phyloP scores from a whole-genome alignment of 2,888 invertebrate genomes.

The Dasysyrphus albostriatus region DNA sequence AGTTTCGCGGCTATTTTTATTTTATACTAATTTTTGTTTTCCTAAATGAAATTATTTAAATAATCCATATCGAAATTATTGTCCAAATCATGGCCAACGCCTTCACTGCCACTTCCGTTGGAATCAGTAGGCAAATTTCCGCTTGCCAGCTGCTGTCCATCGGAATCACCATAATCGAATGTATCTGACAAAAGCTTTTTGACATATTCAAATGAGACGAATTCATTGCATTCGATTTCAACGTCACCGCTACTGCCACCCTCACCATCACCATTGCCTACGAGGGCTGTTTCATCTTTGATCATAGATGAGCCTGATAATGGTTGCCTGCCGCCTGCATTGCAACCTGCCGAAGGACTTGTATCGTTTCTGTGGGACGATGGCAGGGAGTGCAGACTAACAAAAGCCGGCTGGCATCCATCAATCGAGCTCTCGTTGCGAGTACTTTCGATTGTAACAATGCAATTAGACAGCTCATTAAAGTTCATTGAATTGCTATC shows the following conservation, averaged over 20 bases:
- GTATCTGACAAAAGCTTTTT: constrained; percentile 83
- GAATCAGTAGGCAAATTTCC: not conserved
- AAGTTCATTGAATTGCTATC: constrained; percentile 84
- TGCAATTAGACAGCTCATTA: constrained; percentile 84
- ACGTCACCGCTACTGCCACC: constrained; percentile 22
- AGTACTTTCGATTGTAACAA: constrained; percentile 83
- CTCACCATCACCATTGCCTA: not conserved
- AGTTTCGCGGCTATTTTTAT: not conserved
- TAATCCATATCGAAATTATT: constrained; percentile 83
- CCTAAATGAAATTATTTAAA: constrained; percentile 80
- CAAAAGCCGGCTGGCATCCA: constrained; percentile 71
- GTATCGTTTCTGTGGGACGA: constrained; percentile 23
- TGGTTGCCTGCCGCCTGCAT: constrained; percentile 36
- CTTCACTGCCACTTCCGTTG: constrained; percentile 18
- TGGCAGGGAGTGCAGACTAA: constrained; percentile 26
- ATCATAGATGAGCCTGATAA: constrained; percentile 33
- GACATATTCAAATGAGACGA: constrained; percentile 84
- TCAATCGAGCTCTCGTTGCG: constrained; percentile 79
- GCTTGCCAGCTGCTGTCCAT: constrained; percentile 37
- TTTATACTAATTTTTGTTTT: not conserved
- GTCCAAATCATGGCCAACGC: constrained; percentile 76
- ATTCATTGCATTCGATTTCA: constrained; percentile 78
- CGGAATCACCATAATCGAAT: constrained; percentile 79
- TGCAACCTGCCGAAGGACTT: constrained; percentile 30
- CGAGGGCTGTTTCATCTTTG: constrained; percentile 19